Base-by-base conservation (phyloP, 2,113 vertebrate genomes). In the Electrona antarctica region DNA sequence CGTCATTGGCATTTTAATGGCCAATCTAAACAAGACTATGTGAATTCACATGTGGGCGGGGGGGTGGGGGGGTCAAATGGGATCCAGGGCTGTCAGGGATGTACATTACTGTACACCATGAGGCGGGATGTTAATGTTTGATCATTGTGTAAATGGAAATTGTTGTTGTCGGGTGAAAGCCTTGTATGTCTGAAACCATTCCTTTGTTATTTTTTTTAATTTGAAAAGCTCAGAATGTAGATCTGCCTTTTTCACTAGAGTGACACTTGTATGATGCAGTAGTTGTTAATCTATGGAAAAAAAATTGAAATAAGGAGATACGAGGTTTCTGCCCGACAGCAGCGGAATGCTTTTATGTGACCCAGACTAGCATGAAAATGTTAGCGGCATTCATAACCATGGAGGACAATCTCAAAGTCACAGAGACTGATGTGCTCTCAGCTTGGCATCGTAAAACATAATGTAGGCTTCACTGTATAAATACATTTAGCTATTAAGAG, bases 1-100 rank as follows among this genome's bases (percentile, higher is more conserved):
- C 83, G 69, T 76, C 62, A 66, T 74, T 87, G 82, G 81, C 57
- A 66, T 91, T 92, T 89, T 83, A 80, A 85, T 74, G 76, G 76
- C 65, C 76, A 15, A 59, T 71, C 61, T 68, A 56, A 67, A 82
- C 71, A 41, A 51, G 45, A 57, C 77, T 11, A 67, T 46, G 10
- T 71, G 79, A 87, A 88, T 78, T 64, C 77, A 64, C 66, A 87
- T 84, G 81, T 70, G 65, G 79, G 79, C 50, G 54, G n/a, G 57
- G 64, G 48, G 66, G 65, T 78, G 79, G 52, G 54, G 15, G 60
- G 66, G 51, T 64, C 63, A 78, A 81, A 76, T 67, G 41, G 29
- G 64, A 50, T 71, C 5, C 0, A 48, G 68, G 49, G 73, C 74
- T 11, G 74, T 15, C 52, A 29, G 60, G 56, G 73, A 14, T 77